Evolutionary conservation across 2,888 invertebrate genomes (phyloP).

Genomic region (Ormyrus thymus): DNA sequence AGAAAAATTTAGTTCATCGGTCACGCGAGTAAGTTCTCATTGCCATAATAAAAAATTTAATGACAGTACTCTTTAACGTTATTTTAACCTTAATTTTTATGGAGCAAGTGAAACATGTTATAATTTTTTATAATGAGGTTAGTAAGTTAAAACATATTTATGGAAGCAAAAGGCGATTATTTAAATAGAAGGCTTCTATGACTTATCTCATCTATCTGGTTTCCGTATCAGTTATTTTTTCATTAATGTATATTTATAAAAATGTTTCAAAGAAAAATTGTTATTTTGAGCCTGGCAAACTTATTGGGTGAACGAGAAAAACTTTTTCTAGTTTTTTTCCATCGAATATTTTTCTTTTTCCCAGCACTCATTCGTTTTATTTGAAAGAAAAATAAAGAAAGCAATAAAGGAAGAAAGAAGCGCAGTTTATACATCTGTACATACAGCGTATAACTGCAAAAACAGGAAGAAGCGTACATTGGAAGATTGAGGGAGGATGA

Average conservation of each 20-base stretch:
- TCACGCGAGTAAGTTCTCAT: conserved; percentile 1
- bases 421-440: too few relatives aligned
- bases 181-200: conserved; percentile 20
- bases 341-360: neutral
- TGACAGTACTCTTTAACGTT: too few relatives aligned
- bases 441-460: conserved; percentile 3
- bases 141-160: too few relatives aligned
- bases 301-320: conserved; percentile 7
- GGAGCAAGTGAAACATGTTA: too few relatives aligned
- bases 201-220: too few relatives aligned
- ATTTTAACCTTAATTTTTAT: too few relatives aligned
- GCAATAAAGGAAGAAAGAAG: neutral
- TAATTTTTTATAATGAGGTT: too few relatives aligned
- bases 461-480: conserved; percentile 40
- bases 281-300: conserved; percentile 12
- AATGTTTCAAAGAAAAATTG: conserved; percentile 36
- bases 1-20: conserved; percentile 11
- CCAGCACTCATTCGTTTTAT: neutral
- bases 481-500: conserved; percentile 45
- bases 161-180: neutral
- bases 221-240: neutral
- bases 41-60: too few relatives aligned
- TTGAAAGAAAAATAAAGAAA: conserved; percentile 3
- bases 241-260: conserved; percentile 37
- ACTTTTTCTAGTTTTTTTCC: conserved; percentile 14